A percentile compares a stretch with the other conserved stretches of the same genome.
Evolutionary conservation across 2,797 vertebrate genomes (phyloP).

Genomic region (Bryconaethiops microstoma): DNA sequence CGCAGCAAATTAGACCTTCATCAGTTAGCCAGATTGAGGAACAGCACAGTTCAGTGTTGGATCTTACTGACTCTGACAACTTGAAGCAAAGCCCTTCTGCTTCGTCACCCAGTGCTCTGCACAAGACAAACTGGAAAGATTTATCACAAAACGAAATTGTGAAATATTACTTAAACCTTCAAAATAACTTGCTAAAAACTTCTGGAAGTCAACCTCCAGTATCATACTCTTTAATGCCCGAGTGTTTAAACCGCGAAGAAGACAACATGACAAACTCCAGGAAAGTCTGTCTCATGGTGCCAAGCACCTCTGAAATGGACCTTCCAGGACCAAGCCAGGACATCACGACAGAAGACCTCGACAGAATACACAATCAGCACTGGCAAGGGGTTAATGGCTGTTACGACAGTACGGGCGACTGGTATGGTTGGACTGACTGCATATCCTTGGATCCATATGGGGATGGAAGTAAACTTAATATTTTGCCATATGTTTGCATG

Average conservation of each 20-base stretch:
- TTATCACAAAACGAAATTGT: constrained; percentile 91
- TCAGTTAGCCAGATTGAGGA: constrained; percentile 78
- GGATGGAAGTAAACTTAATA: constrained; percentile 88
- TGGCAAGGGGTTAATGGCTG: constrained; percentile 97
- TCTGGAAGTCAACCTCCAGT: constrained; percentile 84
- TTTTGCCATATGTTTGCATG: constrained; percentile 95
- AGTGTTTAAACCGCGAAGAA: constrained; percentile 88
- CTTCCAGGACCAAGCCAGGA: constrained; percentile 87
- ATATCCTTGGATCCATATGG: constrained; percentile 89
- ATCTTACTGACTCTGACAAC: constrained; percentile 80
- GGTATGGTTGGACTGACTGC: constrained; percentile 97
- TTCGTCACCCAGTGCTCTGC: constrained; percentile 84
- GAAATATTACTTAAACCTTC: constrained; percentile 91
- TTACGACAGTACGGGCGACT: constrained; percentile 89
- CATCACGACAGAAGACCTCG: constrained; percentile 80
- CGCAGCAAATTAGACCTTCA: constrained; percentile 87
- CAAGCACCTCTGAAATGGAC: constrained; percentile 74
- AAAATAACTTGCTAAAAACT: constrained; percentile 89
- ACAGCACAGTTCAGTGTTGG: constrained; percentile 58
- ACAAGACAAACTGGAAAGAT: constrained; percentile 95
- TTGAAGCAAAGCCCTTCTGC: constrained; percentile 76
- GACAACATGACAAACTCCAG: constrained; percentile 77
- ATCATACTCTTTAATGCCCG: constrained; percentile 86
- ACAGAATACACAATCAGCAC: constrained; percentile 81
- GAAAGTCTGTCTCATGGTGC: constrained; percentile 81